Evolutionary conservation across 2,888 invertebrate species (phyloP), one percentile per base, ranked within the genome.

Genomic region (Cryptops parisi): DNA sequence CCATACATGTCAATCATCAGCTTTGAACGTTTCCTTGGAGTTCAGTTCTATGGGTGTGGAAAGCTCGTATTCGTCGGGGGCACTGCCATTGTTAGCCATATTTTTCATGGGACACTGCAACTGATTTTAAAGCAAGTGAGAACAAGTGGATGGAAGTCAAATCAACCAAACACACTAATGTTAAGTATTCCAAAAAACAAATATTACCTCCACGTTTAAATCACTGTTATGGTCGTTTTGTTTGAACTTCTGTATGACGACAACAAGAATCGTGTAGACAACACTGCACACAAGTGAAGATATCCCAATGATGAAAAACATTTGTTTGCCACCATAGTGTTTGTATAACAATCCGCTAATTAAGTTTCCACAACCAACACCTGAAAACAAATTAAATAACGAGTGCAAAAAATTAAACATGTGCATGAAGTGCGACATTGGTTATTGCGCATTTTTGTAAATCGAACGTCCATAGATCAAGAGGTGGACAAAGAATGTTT

Each of bases 221-320:
- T n/a, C n/a, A n/a, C n/a, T n/a, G n/a, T n/a, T n/a, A n/a, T n/a
- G n/a, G n/a, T n/a, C n/a, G n/a, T n/a, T n/a, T n/a, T n/a, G n/a
- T n/a, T n/a, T n/a, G n/a, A n/a, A n/a, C n/a, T n/a, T n/a, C n/a
- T n/a, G n/a, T n/a, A n/a, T n/a, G n/a, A n/a, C 6, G 6, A 33
- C 33, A 33, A 33, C 33, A 9, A 15, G 9, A 33, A 15, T 15
- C 15, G 33, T 33, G 33, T 33, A 33, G 9, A 33, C 9, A 33
- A 33, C 33, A 33, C 33, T 15, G 6, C 6, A 33, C 9, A 33
- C 15, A 33, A 33, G 33, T 33, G 33, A 33, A 17, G 46, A 5
- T 23, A 46, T 46, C 23, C 46, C 46, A 2, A 46, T 23, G 24
- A 23, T 23, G 5, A 46, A 24, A 46, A 23, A 46, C 46, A 46